Base-by-base conservation (phyloP, 1,140 invertebrate species). In the Ctenoplectra terminalis region DNA sequence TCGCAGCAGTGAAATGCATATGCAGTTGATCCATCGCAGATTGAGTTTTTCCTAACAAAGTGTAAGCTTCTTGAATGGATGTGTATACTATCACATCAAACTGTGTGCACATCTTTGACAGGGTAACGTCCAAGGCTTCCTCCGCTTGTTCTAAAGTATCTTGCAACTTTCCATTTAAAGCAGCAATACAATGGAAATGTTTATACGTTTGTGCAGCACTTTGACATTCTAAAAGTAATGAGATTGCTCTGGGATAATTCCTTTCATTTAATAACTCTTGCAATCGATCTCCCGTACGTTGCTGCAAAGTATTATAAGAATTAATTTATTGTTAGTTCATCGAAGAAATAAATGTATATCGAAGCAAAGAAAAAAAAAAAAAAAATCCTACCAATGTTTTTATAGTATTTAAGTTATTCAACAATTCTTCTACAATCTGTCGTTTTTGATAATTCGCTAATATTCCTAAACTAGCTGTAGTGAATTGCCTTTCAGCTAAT, bases 1-100 rank as follows among this genome's bases (percentile, higher is more conserved):
- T 97, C 0, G 98, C 97, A 64, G 97, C 98, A 0, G 98, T 97
- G 92, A 98, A 99, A 92, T 99, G 98, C 96, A 99, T 99, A 82
- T 98, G 96, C 43, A 99, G 91, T 91, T 99, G 98, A 94, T 99
- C 98, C 95, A 99, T 97, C 0, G 98, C 97, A 7, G 96, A 97
- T 92, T 99, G 96, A 0, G 96, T 97, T 93, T 98, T 98, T 9
- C 97, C 97, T 2, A 99, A 92, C 7, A 98, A 92, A 31, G 95
- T 95, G 88, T 99, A 99, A 0, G 99, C 98, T 85, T 95, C 95
- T 90, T 98, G 97, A 6, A 99, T 93, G 84, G 98, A 97, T 2
- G 94, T 94, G 90, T 98, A 98, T 0, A 95, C 95, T 5, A 95
- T 93, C 31, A 94, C 93, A 87, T 98, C 96, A 90, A 98, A 98